These are phyloP conservation scores for Carterocephalus palaemon DNA, from an alignment of 2,888 invertebrate species.

Conservation along the genomic window DNA sequence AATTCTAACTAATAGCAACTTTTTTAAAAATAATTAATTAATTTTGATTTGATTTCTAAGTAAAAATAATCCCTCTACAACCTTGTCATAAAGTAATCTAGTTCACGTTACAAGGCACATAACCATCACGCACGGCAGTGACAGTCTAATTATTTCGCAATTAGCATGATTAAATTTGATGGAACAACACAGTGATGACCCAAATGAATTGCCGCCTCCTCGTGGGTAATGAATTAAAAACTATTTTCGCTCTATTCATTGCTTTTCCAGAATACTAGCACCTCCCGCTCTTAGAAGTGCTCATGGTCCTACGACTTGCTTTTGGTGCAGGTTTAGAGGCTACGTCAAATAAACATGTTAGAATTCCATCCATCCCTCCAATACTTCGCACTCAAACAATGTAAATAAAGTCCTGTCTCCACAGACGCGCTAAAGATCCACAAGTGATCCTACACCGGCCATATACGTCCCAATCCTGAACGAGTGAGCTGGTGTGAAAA, in stretches of 20 bases:
- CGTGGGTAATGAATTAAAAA: constrained; percentile 11
- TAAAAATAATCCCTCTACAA: neutral
- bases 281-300: neutral
- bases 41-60: too few species aligned
- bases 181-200: constrained; percentile 21
- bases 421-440: neutral
- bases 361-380: too few species aligned
- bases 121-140: constrained; percentile 31
- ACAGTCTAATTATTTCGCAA: constrained; percentile 35
- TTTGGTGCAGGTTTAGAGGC: too few species aligned
- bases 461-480: constrained; percentile 6
- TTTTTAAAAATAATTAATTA: too few species aligned
- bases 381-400: too few species aligned
- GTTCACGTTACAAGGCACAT: neutral
- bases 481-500: constrained; percentile 5
- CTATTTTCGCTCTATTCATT: constrained; percentile 15
- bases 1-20: too few species aligned
- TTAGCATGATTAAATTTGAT: constrained; percentile 51
- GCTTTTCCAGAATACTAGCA: constrained; percentile 5
- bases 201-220: constrained; percentile 10
- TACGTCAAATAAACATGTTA: too few species aligned
- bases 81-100: constrained; percentile 1
- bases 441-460: constrained; percentile 1
- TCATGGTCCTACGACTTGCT: too few species aligned
- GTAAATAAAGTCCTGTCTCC: too few species aligned